A percentile compares a stretch with the other conserved stretches of the same genome.
Conservation (phyloP, 2,797 vertebrate species). For the Labeo calbasu region DNA sequence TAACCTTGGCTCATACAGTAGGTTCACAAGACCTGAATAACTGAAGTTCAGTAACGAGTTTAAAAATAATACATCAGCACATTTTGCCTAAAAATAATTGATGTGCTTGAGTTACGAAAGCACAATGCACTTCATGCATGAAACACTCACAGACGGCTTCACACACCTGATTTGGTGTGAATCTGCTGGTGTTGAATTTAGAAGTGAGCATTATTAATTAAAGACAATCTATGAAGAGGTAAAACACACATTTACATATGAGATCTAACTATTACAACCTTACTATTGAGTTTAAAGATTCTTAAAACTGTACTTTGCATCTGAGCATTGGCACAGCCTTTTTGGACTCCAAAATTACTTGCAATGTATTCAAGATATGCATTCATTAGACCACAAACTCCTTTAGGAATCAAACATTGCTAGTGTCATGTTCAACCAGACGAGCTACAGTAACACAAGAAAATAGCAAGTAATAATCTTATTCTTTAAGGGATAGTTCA, state of each 20-base stretch:
- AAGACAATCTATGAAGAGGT: neutral
- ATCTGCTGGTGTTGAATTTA: constrained; percentile 22
- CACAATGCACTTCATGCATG: constrained; percentile 31
- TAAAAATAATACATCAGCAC: constrained; percentile 5
- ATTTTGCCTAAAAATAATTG: constrained; percentile 20
- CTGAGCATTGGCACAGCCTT: neutral
- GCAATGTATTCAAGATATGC: neutral
- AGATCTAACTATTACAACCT: neutral
- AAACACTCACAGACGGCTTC: constrained; percentile 26
- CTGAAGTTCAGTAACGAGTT: neutral
- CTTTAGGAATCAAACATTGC: neutral
- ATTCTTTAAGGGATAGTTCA: neutral
- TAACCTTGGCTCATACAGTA: neutral
- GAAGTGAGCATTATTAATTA: constrained; percentile 36
- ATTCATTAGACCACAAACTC: neutral
- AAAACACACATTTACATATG: neutral
- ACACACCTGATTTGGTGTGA: constrained; percentile 33
- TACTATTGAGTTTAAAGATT: neutral
- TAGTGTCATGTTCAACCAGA: neutral
- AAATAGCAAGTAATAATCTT: neutral
- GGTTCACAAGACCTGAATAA: constrained; percentile 4
- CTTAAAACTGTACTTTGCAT: neutral
- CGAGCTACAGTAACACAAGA: neutral
- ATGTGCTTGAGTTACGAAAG: constrained; percentile 26
- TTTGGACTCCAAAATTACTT: neutral